phyloP scores from a whole-genome alignment of 2,888 invertebrate species.

The Lamellibrachia columna region DNA sequence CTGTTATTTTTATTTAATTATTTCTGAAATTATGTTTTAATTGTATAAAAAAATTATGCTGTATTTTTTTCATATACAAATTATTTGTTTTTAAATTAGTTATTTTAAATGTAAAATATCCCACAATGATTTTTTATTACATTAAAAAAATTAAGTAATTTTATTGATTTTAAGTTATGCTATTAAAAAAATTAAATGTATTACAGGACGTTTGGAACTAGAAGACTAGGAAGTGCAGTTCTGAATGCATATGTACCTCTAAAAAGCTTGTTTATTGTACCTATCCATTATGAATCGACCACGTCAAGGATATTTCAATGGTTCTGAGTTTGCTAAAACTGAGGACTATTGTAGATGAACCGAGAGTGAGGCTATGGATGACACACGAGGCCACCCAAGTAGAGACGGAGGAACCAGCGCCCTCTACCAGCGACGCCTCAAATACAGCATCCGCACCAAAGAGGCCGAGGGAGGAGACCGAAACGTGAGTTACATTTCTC shows the following conservation, averaged over 20 bases:
- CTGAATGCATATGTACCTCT: too few relatives aligned
- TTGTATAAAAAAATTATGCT: not conserved
- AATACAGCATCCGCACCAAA: slow-evolving; percentile 24
- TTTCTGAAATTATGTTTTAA: not conserved
- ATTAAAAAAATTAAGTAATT: not conserved
- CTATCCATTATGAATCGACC: too few relatives aligned
- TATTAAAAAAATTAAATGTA: too few relatives aligned
- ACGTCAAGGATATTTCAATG: not conserved
- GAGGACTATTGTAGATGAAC: not conserved
- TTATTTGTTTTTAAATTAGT: not conserved
- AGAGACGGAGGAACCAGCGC: not conserved
- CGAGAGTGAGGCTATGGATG: not conserved
- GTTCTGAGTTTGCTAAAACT: not conserved
- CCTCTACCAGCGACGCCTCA: not conserved
- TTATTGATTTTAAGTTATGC: too few relatives aligned
- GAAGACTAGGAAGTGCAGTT: too few relatives aligned
- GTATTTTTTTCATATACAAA: not conserved
- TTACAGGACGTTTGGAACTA: too few relatives aligned
- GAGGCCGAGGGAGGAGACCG: slow-evolving; percentile 37
- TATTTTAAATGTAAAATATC: not conserved
- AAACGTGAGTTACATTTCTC: slow-evolving; percentile 24
- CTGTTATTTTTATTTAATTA: not conserved
- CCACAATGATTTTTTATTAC: not conserved
- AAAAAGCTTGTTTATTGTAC: too few relatives aligned
- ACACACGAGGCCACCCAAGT: not conserved